phyloP scores from a whole-genome alignment of 2,113 vertebrate genomes.

The Myanophis thanlyinensis region DNA sequence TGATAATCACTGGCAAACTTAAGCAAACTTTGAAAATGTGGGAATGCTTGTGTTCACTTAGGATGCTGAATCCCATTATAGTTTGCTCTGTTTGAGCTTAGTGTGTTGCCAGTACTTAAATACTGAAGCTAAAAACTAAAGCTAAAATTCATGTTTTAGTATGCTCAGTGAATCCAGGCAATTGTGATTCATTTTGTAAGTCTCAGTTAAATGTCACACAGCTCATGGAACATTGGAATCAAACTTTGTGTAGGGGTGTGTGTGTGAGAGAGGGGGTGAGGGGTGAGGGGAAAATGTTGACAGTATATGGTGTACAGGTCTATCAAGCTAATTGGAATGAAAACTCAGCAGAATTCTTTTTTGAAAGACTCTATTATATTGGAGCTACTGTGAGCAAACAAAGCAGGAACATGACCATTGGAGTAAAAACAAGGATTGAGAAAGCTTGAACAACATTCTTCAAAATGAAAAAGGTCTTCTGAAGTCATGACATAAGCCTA shows the following conservation, averaged over 20 bases:
- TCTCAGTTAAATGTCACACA: not conserved
- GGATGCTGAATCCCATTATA: not conserved
- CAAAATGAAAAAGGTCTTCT: no score
- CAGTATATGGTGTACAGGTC: not conserved
- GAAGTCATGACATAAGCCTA: no score
- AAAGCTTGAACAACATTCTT: no score
- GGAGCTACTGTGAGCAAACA: not conserved
- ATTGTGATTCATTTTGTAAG: not conserved
- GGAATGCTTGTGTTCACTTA: not conserved
- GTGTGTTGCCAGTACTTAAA: not conserved
- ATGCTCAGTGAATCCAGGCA: not conserved
- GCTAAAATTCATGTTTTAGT: not conserved
- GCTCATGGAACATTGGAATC: not conserved
- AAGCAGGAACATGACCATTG: no score
- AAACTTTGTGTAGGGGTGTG: not conserved
- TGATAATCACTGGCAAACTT: not conserved
- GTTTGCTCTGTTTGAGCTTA: not conserved
- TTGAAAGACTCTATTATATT: not conserved
- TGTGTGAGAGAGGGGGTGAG: not conserved
- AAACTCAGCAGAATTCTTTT: not conserved
- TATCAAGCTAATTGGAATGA: not conserved
- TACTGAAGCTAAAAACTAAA: not conserved
- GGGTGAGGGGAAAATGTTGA: not conserved
- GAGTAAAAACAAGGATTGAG: no score
- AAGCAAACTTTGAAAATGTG: not conserved